phyloP scores from a whole-genome alignment of 2,113 vertebrate species.

The Microtus ochrogaster region DNA sequence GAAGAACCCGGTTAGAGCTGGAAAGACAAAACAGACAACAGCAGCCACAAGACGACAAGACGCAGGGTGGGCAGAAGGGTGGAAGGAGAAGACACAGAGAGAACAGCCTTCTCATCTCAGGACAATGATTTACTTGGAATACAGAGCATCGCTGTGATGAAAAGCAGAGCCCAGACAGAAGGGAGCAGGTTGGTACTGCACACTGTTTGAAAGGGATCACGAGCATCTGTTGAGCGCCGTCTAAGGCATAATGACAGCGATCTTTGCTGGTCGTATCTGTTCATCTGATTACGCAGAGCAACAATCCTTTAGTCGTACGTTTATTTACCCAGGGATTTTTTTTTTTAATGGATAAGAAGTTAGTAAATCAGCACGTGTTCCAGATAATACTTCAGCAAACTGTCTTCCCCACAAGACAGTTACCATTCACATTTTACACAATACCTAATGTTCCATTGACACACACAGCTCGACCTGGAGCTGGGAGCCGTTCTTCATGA shows the following conservation, averaged over 20 bases:
- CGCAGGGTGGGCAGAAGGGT: neutral
- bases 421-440: conserved; percentile 81
- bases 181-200: conserved; percentile 84
- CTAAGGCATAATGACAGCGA: conserved; percentile 88
- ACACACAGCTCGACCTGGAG: conserved; percentile 66
- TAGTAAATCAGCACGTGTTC: conserved; percentile 86
- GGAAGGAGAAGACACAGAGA: conserved; percentile 22
- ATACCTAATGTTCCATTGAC: conserved; percentile 67
- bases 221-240: conserved; percentile 89
- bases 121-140: conserved; percentile 86
- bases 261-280: conserved; percentile 89
- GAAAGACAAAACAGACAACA: neutral
- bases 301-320: conserved; percentile 88
- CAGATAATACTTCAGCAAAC: conserved; percentile 83
- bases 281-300: conserved; percentile 87
- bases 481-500: conserved; percentile 74
- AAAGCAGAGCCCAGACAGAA: conserved; percentile 83
- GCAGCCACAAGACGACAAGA: neutral
- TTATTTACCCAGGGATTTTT: conserved; percentile 87
- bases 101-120: conserved; percentile 74
- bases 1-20: conserved; percentile 17
- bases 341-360: conserved; percentile 87
- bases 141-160: conserved; percentile 86
- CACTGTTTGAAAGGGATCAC: conserved; percentile 85
- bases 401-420: conserved; percentile 77